Base-by-base conservation (phyloP, 1,140 invertebrate species). In the Proctacanthus coquilletti region DNA sequence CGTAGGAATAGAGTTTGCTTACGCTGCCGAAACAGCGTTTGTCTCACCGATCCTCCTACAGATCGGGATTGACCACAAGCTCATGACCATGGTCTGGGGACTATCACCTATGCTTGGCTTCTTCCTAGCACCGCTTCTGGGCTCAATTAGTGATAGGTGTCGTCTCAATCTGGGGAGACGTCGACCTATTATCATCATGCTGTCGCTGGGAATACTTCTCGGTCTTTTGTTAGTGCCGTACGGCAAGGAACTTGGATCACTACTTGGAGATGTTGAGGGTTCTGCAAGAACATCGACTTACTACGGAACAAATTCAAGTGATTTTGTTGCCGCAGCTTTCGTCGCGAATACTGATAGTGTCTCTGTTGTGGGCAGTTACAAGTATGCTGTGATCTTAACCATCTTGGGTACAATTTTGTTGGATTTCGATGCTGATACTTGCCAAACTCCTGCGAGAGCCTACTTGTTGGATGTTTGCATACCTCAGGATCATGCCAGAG, bases 1-100 rank as follows among this genome's bases (percentile, higher is more conserved):
- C 2, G 84, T 84, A 72, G 84, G 84, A 3, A 85, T 88, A 10
- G 84, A 88, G 56, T 82, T 88, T 53, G 84, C 82, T 11, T 89
- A 89, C 48, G 79, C 84, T 0, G 84, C 84, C 0, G 84, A 88
- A 59, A 89, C 84, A 1, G 83, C 84, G 2, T 87, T 88, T 51
- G 83, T 87, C 0, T 85, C 80, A 9, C 84, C 84, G 2, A 83
- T 81, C 2, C 60, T 88, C 1, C 63, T 87, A 2, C 76, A 82
- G 52, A 76, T 87, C 30, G 84, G 84, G 3, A 71, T 86, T 2
- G 72, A 75, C 43, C 68, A 80, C 63, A 58, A 75, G 34, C 65
- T 70, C 38, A 80, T 80, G 72, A 83, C 82, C 4, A 61, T 86
- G 44, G 77, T 84, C 9, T 89, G 84, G 84, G 83, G 80, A 21